A percentile compares a stretch with the other conserved stretches of the same genome.
Evolutionary conservation across 2,113 vertebrate species (phyloP).

Genomic region (Passer domesticus): DNA sequence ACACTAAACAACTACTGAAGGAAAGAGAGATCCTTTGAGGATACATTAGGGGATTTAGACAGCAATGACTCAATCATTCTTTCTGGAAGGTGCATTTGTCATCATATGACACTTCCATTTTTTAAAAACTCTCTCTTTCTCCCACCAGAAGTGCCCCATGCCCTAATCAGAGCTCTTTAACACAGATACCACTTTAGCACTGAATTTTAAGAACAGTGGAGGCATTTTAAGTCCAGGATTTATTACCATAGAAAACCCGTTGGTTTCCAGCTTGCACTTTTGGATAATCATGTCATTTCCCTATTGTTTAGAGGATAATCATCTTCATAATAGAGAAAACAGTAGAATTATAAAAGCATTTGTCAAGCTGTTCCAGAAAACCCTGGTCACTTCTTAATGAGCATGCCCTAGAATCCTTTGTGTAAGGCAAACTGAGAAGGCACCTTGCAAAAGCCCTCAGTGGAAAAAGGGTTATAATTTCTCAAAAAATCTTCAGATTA

Average conservation of each 20-base stretch:
- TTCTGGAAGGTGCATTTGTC: not conserved
- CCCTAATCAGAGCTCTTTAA: not conserved
- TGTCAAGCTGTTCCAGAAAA: not conserved
- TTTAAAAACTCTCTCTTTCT: not conserved
- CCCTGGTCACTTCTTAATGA: not conserved
- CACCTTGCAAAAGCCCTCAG: not conserved
- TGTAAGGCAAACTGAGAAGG: not conserved
- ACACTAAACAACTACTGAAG: not conserved
- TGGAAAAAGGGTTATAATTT: not conserved
- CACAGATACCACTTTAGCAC: not conserved
- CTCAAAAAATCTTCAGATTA: not conserved
- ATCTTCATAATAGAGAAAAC: not conserved
- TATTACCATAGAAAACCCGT: not conserved
- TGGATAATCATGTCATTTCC: not conserved
- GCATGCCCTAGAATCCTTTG: not conserved
- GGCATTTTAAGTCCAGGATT: not conserved
- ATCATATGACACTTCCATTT: not conserved
- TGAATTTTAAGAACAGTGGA: not conserved
- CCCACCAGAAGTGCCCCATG: not conserved
- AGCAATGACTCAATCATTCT: not conserved
- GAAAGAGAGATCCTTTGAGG: not conserved
- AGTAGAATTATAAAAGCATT: not conserved
- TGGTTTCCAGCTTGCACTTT: not conserved
- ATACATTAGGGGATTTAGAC: not conserved
- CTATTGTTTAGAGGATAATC: not conserved